Base-by-base conservation (phyloP, 2,113 vertebrate species). In the Megalops atlanticus region DNA sequence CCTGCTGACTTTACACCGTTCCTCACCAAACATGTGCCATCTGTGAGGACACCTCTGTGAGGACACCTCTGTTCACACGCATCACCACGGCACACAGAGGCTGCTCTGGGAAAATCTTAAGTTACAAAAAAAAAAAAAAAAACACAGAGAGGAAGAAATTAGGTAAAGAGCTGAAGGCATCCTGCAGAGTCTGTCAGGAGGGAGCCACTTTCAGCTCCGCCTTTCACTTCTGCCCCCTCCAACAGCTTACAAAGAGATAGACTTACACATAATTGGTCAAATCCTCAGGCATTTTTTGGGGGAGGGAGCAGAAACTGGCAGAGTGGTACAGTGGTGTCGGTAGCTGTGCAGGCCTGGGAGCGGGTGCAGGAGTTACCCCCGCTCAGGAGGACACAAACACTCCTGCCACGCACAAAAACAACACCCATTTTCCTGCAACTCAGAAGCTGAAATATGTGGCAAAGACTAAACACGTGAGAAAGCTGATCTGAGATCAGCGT, bases 11-110 rank as follows among this genome's bases (percentile, higher is more conserved):
- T 47, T 0, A 16, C 2, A 18, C 76, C 24, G 73, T 64, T 80
- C 76, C n/a, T 72, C 58, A 11, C 33, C 79, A 74, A 21, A 24
- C 71, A 36, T 35, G 49, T 18, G 33, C 31, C 79, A 73, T 82
- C 38, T 82, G 52, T 80, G 39, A 47, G 80, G 76, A 43, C 73
- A 39, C 71, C 79, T 70, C 80, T 52, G 47, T 84, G 39, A 47
- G 80, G 76, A 43, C 73, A 39, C 71, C 79, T 70, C 80, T 52
- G 47, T 84, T 79, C 79, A 85, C 77, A 82, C 76, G 84, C 79
- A 86, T 75, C 72, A 18, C 54, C 54, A 24, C 7, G 54, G n/a
- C 52, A 4, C 21, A 18, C 24, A 3, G 3, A n/a, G 52, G 4
- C 5, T 24, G n/a, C 54, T n/a, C 54, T 10, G 4, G n/a, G n/a